Percentiles rank a stretch among this genome's conserved stretches.
Evolutionary conservation across 2,888 invertebrate species (phyloP).

Genomic region (Hirtodrosophila cameraria): DNA sequence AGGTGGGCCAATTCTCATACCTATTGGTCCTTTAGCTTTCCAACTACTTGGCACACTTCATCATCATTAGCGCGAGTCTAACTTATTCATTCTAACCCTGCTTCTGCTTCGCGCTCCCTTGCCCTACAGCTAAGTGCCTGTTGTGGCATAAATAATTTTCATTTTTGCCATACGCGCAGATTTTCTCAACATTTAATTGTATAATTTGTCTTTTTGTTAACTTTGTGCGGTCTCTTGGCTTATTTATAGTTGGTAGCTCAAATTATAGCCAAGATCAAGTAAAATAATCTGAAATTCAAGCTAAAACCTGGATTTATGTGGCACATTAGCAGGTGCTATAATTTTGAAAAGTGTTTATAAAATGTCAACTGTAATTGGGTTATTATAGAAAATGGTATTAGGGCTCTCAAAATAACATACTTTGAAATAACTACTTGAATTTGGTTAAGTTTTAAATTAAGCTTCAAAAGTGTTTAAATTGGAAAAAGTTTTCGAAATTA

Average conservation of each 20-base stretch:
- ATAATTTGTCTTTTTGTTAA: conserved; percentile 61
- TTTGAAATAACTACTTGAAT: too few relatives aligned
- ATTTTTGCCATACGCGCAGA: conserved; percentile 37
- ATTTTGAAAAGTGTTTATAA: conserved; percentile 10
- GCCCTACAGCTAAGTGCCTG: background rate
- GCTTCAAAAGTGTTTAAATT: background rate
- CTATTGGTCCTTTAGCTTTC: background rate
- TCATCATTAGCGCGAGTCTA: conserved; percentile 63
- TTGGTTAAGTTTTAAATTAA: background rate
- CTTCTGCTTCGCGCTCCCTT: background rate
- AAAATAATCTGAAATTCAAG: conserved; percentile 19
- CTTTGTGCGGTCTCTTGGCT: conserved; percentile 11
- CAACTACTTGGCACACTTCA: conserved; percentile 52
- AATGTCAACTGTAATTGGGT: background rate
- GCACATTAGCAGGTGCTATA: conserved; percentile 10
- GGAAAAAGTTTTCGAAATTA: conserved; percentile 20
- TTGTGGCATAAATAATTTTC: conserved; percentile 63
- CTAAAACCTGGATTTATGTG: conserved; percentile 35
- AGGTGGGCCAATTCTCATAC: conserved; percentile 24
- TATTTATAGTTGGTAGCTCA: conserved; percentile 31
- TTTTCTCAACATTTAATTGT: conserved; percentile 66
- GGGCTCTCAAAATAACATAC: too few relatives aligned
- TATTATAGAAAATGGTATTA: background rate
- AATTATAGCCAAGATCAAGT: conserved; percentile 9
- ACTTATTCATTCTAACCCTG: conserved; percentile 10